Evolutionary conservation across 1,140 invertebrate genomes (phyloP).

Genomic region (Nixonia krombeini): DNA sequence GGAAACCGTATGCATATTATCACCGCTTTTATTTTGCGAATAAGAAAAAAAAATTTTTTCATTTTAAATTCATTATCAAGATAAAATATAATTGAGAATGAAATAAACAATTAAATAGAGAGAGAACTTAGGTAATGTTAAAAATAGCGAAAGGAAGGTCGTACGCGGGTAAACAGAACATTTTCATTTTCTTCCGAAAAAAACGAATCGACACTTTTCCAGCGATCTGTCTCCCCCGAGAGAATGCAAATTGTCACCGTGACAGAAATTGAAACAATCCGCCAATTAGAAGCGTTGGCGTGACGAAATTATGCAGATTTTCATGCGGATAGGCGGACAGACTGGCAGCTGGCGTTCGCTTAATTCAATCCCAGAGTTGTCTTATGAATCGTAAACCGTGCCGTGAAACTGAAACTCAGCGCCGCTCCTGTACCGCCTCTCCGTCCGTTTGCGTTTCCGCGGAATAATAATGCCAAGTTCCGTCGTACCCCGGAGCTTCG

Average conservation of each 20-base stretch:
- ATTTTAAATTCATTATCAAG: no score
- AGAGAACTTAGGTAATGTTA: no score
- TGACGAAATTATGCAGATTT: conserved; percentile 71
- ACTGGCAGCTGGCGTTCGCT: conserved; percentile 66
- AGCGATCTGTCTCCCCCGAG: conserved; percentile 14
- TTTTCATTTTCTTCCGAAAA: not conserved
- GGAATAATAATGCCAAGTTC: conserved; percentile 53
- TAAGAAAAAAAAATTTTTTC: no score
- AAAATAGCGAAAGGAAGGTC: no score
- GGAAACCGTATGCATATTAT: no score
- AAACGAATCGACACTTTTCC: conserved; percentile 4
- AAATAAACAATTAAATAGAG: no score
- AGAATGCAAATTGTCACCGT: conserved; percentile 63
- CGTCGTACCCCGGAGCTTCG: conserved; percentile 27
- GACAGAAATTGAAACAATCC: conserved; percentile 71
- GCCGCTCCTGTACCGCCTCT: conserved; percentile 23
- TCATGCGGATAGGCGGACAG: conserved; percentile 52
- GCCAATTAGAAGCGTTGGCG: conserved; percentile 70
- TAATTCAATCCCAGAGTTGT: conserved; percentile 70
- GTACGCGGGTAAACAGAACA: no score
- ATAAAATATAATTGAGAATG: no score
- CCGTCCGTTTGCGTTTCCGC: conserved; percentile 32
- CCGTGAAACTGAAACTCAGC: conserved; percentile 60
- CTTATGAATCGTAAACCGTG: conserved; percentile 70
- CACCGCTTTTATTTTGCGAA: no score